A percentile compares a stretch with the other conserved stretches of the same genome.
Conservation (phyloP, 2,113 vertebrate species). For the Lycaon pictus region DNA sequence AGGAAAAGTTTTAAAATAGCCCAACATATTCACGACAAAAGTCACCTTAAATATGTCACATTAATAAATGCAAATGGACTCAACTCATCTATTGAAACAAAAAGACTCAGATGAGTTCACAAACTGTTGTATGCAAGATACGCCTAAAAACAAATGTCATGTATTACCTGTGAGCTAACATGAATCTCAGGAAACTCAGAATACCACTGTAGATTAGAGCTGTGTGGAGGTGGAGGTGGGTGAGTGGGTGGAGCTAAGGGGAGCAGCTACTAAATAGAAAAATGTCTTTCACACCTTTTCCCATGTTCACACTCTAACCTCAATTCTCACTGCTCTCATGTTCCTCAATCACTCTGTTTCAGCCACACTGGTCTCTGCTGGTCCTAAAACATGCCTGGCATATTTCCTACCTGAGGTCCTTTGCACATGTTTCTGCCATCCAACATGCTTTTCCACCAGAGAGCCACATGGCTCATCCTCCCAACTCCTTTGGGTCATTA, state of each 20-base stretch:
- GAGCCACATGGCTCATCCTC: not conserved
- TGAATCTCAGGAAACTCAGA: not conserved
- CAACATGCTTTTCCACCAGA: not conserved
- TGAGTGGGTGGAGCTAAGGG: not conserved
- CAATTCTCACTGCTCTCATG: not conserved
- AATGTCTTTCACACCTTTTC: not conserved
- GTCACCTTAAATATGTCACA: not conserved
- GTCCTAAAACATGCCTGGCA: not conserved
- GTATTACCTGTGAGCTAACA: not conserved
- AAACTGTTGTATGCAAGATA: not conserved
- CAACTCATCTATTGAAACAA: not conserved
- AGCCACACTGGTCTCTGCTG: not conserved
- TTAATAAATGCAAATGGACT: conserved; percentile 22
- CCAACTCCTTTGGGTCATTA: not conserved
- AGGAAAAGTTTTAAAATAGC: not conserved
- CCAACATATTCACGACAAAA: not conserved
- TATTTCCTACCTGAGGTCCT: not conserved
- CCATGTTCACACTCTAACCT: not conserved
- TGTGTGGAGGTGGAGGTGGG: not conserved
- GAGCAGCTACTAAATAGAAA: not conserved
- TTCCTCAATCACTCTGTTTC: not conserved
- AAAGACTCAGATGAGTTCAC: not conserved
- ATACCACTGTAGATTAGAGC: not conserved
- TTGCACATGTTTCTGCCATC: not conserved
- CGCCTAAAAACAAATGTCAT: not conserved